Evolutionary conservation across 2,888 invertebrate genomes (phyloP), one percentile per base, ranked within the genome.

Genomic region (Cephalotes varians): DNA sequence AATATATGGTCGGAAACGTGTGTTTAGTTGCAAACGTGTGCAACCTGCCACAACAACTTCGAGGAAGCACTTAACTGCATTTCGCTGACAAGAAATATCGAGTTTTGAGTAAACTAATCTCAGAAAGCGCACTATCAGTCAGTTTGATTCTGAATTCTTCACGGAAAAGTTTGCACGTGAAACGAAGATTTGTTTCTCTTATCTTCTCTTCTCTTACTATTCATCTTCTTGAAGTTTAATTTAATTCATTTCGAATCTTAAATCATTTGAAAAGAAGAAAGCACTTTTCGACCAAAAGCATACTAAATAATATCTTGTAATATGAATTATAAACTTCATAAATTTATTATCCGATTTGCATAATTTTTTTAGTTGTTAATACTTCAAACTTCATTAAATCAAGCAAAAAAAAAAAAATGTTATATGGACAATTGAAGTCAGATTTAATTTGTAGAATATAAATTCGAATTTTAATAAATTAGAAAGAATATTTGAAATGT

Each of bases 1-100:
- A 44, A 71, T 65, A 67, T 69, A 51, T 37, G 15, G 58, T 82
- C 81, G 62, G 58, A 58, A 77, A 67, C 64, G 25, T 62, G 0
- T 25, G 64, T 56, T 76, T 49, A 9, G 25, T 54, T 34, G 10
- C 28, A 56, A 72, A 73, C n/a, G 6, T 25, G n/a, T 6, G n/a
- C 58, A 65, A 28, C 72, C n/a, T 34, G 10, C 69, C 58, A 5
- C 58, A 64, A 85, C 40, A 67, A 31, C 15, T 40, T 40, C 34
- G 12, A n/a, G 31, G 31, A 69, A 40, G 21, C 49, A n/a, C 15
- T 25, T 51, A 58, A 31, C 12, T 49, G 28, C 2, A 28, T 25
- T 37, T 58, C 25, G 12, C 18, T 56, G 34, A 49, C 10, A 34
- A 65, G 74, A 76, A 51, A 76, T 64, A 9, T 69, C 31, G 3